Evolutionary conservation across 2,113 vertebrate species (phyloP).

Genomic region (Elgaria multicarinata): DNA sequence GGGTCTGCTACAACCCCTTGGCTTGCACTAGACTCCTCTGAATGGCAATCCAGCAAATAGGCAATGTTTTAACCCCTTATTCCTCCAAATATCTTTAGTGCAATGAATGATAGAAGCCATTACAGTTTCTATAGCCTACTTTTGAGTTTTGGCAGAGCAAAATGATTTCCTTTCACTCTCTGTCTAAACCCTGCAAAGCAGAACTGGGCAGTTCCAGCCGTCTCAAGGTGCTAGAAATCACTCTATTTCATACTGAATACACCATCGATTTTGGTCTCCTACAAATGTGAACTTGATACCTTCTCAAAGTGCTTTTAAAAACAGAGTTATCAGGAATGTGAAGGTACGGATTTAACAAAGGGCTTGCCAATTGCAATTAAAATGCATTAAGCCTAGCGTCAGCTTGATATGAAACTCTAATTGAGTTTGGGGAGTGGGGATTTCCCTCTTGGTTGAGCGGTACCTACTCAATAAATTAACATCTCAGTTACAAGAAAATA

Average conservation of each 20-base stretch:
- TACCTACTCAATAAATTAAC: not conserved
- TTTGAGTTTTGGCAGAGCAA: not conserved
- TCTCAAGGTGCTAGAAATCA: not conserved
- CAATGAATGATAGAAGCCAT: not conserved
- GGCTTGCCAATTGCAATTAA: constrained; percentile 42
- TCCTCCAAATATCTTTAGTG: not conserved
- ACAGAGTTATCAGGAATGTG: constrained; percentile 41
- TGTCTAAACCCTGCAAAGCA: not conserved
- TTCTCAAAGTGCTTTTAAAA: constrained; percentile 51
- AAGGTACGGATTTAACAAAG: constrained; percentile 48
- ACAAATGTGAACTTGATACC: constrained; percentile 28
- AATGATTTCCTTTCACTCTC: not conserved
- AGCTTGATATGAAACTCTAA: constrained; percentile 24
- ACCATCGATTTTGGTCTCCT: not conserved
- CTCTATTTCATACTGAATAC: not conserved
- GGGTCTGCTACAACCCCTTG: not conserved
- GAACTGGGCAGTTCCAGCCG: not conserved
- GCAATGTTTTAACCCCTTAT: not conserved
- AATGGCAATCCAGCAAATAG: not conserved
- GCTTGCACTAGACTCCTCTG: not conserved
- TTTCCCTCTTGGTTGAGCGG: not conserved
- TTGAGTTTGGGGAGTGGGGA: not conserved
- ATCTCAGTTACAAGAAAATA: not conserved
- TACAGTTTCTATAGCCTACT: not conserved
- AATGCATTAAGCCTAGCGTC: constrained; percentile 40